Conservation (phyloP, 2,797 vertebrate genomes). For the Anguilla megastoma region DNA sequence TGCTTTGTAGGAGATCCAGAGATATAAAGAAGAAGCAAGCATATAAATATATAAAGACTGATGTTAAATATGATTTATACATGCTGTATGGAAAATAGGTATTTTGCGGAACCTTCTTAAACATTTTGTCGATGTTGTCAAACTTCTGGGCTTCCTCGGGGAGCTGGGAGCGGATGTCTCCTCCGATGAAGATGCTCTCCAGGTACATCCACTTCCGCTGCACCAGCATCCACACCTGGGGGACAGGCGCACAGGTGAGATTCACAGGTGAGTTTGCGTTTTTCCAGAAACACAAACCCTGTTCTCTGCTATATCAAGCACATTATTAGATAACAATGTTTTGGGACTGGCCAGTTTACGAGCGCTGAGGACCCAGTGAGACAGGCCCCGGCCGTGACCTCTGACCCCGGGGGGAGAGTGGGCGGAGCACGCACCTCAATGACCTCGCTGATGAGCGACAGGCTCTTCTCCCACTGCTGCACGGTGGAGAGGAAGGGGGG, state of each 20-base stretch:
- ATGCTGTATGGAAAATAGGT: neutral
- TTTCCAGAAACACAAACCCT: neutral
- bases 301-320: neutral
- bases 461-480: constrained; percentile 87
- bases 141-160: constrained; percentile 93
- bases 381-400: neutral
- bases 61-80: neutral
- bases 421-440: constrained; percentile 79
- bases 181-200: constrained; percentile 93
- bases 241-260: neutral
- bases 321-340: neutral
- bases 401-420: neutral
- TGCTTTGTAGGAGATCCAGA: too few species aligned
- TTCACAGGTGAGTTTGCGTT: neutral
- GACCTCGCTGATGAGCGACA: constrained; percentile 90
- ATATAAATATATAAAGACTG: too few species aligned
- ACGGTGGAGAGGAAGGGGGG: constrained; percentile 76
- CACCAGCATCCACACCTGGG: constrained; percentile 88
- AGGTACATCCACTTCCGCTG: constrained; percentile 98
- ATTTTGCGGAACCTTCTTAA: constrained; percentile 78
- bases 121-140: constrained; percentile 82
- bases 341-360: neutral
- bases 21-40: too few species aligned
- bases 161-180: constrained; percentile 88
- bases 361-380: neutral